phyloP scores from a whole-genome alignment of 2,113 vertebrate genomes.

The Neolamprologus modestus region DNA sequence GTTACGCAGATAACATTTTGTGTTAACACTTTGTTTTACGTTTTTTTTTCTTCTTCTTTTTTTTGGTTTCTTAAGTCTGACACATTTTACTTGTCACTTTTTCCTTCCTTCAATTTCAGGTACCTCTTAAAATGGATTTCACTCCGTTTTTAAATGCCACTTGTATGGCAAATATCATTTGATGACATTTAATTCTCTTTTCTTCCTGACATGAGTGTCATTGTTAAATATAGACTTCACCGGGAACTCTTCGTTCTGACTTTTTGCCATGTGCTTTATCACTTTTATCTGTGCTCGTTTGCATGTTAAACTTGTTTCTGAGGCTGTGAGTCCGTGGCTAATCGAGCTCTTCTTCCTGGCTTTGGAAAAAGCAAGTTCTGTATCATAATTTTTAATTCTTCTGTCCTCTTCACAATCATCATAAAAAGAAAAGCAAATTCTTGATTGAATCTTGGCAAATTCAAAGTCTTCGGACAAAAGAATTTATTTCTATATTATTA shows the following conservation, averaged over 20 bases:
- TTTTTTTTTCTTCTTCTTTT: neutral
- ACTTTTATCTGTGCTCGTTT: neutral
- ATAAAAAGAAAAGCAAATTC: neutral
- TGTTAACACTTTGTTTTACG: neutral
- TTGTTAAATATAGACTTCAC: neutral
- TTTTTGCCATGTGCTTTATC: neutral
- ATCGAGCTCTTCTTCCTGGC: neutral
- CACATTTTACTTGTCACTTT: neutral
- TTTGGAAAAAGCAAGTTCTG: neutral
- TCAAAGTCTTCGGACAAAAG: neutral
- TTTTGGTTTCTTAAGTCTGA: neutral
- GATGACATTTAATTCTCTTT: constrained; percentile 24
- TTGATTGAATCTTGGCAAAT: neutral
- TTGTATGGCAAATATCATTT: constrained; percentile 8
- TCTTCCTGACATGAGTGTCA: neutral
- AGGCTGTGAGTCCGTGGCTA: neutral
- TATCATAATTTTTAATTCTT: neutral
- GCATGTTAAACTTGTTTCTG: neutral
- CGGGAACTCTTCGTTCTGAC: neutral
- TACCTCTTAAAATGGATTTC: neutral
- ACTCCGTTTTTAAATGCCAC: neutral
- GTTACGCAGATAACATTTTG: neutral
- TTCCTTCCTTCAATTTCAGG: neutral
- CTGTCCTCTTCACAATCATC: neutral
- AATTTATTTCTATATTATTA: neutral